These are phyloP conservation scores for Sphinx pinastri DNA, from an alignment of 2,888 invertebrate genomes.

Conservation along the genomic window DNA sequence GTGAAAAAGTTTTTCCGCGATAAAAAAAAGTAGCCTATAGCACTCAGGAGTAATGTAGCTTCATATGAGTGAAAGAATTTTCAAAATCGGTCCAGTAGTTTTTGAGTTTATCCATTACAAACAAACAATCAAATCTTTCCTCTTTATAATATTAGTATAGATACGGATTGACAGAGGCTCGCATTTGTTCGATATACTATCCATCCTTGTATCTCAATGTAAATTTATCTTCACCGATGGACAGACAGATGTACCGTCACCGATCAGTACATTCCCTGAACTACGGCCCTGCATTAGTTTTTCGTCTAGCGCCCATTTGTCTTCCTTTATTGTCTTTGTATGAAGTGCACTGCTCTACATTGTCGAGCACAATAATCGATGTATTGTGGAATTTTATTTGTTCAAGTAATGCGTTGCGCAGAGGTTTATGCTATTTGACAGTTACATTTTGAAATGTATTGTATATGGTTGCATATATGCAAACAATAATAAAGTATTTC, in stretches of 20 bases:
- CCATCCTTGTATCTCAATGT: conserved; percentile 26
- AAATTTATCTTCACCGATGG: conserved; percentile 31
- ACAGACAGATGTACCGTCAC: conserved; percentile 32
- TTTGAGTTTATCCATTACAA: too few relatives aligned
- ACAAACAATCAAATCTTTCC: too few relatives aligned
- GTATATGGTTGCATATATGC: too few relatives aligned
- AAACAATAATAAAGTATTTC: too few relatives aligned
- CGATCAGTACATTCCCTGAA: conserved; percentile 33
- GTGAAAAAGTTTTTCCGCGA: too few relatives aligned
- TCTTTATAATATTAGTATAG: too few relatives aligned
- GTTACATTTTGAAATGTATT: too few relatives aligned
- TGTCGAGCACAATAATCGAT: neutral
- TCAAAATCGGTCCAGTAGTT: too few relatives aligned
- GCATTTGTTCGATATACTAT: neutral
- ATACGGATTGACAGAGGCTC: neutral
- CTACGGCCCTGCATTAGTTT: conserved; percentile 18
- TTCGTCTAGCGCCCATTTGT: conserved; percentile 1
- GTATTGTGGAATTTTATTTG: neutral
- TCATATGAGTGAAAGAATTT: too few relatives aligned
- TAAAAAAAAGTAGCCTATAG: too few relatives aligned
- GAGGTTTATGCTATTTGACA: neutral
- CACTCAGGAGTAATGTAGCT: too few relatives aligned
- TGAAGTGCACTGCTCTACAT: neutral
- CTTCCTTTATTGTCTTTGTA: conserved; percentile 22
- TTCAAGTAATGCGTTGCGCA: neutral